A percentile compares a stretch with the other conserved stretches of the same genome.
Conservation (phyloP, 2,113 vertebrate species). For the Delphinapterus leucas region DNA sequence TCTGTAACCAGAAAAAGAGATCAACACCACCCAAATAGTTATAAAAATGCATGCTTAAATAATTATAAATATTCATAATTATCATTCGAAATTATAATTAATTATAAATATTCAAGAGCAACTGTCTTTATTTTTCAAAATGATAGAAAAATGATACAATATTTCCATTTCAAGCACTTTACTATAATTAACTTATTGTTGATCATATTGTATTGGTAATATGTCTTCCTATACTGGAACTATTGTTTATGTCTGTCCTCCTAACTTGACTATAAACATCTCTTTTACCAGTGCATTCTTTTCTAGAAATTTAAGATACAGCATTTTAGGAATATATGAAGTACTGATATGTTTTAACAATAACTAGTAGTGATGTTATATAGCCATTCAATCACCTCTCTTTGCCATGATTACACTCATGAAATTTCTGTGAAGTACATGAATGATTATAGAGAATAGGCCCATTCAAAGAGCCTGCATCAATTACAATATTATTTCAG, state of each 20-base stretch:
- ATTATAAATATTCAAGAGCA: constrained; percentile 52
- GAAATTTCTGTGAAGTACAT: neutral
- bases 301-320: neutral
- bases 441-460: neutral
- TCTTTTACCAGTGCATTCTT: neutral
- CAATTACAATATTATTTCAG: neutral
- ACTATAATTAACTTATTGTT: neutral
- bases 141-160: neutral
- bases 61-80: constrained; percentile 36
- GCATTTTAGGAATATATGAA: neutral
- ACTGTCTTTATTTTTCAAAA: constrained; percentile 50
- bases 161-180: constrained; percentile 7
- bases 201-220: neutral
- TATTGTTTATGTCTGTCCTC: neutral
- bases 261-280: neutral
- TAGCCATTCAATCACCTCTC: neutral
- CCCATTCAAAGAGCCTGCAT: neutral
- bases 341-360: neutral
- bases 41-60: constrained; percentile 48
- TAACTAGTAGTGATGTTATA: neutral
- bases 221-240: neutral
- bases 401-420: neutral
- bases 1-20: constrained; percentile 7
- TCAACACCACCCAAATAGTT: constrained; percentile 41
- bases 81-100: constrained; percentile 12